These are phyloP conservation scores for Embiotoca jacksoni DNA, from an alignment of 2,113 vertebrate species.

Conservation along the genomic window DNA sequence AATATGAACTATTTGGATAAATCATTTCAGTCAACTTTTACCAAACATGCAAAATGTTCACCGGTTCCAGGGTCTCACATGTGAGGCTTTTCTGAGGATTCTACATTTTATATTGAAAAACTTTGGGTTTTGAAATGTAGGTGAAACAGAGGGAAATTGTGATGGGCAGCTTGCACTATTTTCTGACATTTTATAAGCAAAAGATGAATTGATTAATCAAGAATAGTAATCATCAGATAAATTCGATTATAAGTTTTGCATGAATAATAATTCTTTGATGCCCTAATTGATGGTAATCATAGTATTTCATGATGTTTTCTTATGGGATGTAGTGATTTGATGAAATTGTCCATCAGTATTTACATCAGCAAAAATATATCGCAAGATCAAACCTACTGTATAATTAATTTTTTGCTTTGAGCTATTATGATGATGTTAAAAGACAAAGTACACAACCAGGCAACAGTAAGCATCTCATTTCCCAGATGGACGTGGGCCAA, in stretches of 20 bases:
- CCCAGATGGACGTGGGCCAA: slow-evolving; percentile 2
- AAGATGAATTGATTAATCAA: neutral
- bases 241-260: neutral
- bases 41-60: no score
- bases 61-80: no score
- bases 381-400: no score
- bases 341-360: neutral
- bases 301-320: neutral
- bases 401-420: neutral
- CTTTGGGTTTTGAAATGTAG: neutral
- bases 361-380: neutral
- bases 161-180: neutral
- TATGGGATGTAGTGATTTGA: neutral
- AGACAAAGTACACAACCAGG: neutral
- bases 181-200: neutral
- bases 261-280: neutral
- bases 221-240: neutral
- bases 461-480: slow-evolving; percentile 15
- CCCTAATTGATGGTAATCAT: no score
- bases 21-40: no score
- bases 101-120: neutral
- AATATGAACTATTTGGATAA: no score
- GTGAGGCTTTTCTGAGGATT: neutral
- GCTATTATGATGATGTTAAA: neutral
- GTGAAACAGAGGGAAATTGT: neutral